These are phyloP conservation scores for Telenomus remus DNA, from an alignment of 1,140 invertebrate species.

Conservation along the genomic window DNA sequence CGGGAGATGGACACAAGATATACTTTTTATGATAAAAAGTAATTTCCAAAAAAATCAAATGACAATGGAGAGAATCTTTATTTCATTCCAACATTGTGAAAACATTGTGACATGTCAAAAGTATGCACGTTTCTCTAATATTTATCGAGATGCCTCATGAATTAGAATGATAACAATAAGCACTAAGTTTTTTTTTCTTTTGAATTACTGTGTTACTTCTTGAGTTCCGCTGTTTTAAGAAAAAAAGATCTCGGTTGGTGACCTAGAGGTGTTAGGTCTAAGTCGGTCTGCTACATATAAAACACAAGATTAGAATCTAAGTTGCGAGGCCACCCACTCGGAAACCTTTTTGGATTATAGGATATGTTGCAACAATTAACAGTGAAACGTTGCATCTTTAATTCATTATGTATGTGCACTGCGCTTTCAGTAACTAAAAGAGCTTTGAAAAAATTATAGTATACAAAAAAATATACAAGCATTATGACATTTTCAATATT, in stretches of 20 bases:
- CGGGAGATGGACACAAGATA: too few species aligned
- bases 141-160: too few species aligned
- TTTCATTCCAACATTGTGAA: too few species aligned
- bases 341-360: constrained; percentile 54
- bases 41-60: too few species aligned
- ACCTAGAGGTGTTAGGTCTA: constrained; percentile 51
- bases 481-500: too few species aligned
- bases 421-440: constrained; percentile 43
- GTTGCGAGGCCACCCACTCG: constrained; percentile 69
- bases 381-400: constrained; percentile 68
- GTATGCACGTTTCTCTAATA: too few species aligned
- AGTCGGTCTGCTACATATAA: constrained; percentile 67
- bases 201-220: constrained; percentile 2
- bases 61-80: too few species aligned
- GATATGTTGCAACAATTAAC: constrained; percentile 67
- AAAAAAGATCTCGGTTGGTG: background rate
- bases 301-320: constrained; percentile 71
- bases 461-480: too few species aligned
- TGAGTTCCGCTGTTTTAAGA: constrained; percentile 33
- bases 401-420: constrained; percentile 55
- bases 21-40: too few species aligned
- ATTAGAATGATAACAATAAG: background rate
- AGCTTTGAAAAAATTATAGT: constrained; percentile 33
- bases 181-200: background rate
- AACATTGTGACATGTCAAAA: too few species aligned